Conservation (phyloP, 1,140 invertebrate genomes). For the Heliconius nattereri region DNA sequence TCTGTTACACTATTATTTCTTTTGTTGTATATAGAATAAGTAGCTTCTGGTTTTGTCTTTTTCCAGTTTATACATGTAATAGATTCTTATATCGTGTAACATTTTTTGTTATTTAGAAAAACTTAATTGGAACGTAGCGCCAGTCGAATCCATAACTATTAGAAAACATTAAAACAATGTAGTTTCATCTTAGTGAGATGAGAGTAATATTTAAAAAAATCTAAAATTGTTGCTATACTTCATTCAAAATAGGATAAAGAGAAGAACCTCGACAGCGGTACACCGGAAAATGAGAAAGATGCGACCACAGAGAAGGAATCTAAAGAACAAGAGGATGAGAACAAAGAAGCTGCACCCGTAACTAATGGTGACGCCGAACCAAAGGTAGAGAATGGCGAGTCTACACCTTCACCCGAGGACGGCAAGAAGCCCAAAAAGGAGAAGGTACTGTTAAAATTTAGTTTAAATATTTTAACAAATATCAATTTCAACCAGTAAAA, state of each 20-base stretch:
- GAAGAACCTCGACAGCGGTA: conserved; percentile 83
- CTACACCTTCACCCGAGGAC: conserved; percentile 84
- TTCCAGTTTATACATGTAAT: not conserved
- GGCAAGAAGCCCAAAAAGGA: conserved; percentile 90
- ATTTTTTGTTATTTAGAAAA: no score
- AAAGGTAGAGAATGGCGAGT: conserved; percentile 81
- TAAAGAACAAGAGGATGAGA: conserved; percentile 62
- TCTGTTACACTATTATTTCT: conserved; percentile 22
- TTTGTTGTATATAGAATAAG: not conserved
- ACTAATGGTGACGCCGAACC: conserved; percentile 75
- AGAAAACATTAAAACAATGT: no score
- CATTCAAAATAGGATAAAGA: conserved; percentile 82
- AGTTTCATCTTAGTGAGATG: no score
- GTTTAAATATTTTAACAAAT: not conserved
- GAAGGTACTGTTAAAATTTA: conserved; percentile 78
- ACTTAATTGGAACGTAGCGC: no score
- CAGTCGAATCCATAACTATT: no score
- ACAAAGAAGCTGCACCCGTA: conserved; percentile 57
- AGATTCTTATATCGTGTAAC: no score
- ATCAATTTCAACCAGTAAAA: not conserved
- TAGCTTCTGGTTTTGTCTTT: not conserved
- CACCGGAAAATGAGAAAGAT: conserved; percentile 86
- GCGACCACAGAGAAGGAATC: conserved; percentile 84
- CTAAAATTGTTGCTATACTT: no score
- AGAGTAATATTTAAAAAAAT: no score